These are phyloP conservation scores for Peribatodes rhomboidaria DNA, from an alignment of 2,888 invertebrate genomes.

Conservation along the genomic window DNA sequence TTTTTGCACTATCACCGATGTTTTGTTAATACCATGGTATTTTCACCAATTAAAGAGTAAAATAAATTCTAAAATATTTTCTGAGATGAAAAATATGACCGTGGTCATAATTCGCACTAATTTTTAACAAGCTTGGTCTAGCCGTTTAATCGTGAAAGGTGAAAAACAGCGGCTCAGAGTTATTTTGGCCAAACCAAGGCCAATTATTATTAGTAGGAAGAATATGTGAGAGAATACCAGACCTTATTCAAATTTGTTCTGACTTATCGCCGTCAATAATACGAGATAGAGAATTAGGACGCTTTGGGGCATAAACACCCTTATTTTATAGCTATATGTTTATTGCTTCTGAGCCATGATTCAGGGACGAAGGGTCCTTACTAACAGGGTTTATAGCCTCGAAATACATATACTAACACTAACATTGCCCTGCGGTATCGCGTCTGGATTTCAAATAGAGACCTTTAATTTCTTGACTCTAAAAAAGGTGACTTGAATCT, in stretches of 20 bases:
- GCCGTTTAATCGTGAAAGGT: no score
- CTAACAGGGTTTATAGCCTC: constrained; percentile 5
- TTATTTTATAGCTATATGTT: constrained; percentile 28
- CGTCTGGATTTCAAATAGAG: background rate
- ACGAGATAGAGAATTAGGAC: constrained; percentile 22
- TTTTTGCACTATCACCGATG: no score
- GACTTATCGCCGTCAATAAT: constrained; percentile 16
- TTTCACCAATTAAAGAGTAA: no score
- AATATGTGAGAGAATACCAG: background rate
- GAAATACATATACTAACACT: constrained; percentile 3
- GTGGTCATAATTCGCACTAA: no score
- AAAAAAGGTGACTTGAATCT: background rate
- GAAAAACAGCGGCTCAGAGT: no score
- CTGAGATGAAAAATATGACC: no score
- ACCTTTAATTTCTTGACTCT: background rate
- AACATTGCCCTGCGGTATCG: constrained; percentile 7
- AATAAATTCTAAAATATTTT: no score
- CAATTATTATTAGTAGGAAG: background rate
- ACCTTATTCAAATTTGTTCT: constrained; percentile 6
- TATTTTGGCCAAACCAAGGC: no score
- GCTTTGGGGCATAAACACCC: constrained; percentile 22
- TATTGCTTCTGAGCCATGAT: constrained; percentile 29
- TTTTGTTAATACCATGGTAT: no score
- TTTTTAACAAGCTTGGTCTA: no score
- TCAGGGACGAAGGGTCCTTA: constrained; percentile 18